These are phyloP conservation scores for Porites lutea DNA, from an alignment of 64 coral and sea anemone species.

Conservation along the genomic window DNA sequence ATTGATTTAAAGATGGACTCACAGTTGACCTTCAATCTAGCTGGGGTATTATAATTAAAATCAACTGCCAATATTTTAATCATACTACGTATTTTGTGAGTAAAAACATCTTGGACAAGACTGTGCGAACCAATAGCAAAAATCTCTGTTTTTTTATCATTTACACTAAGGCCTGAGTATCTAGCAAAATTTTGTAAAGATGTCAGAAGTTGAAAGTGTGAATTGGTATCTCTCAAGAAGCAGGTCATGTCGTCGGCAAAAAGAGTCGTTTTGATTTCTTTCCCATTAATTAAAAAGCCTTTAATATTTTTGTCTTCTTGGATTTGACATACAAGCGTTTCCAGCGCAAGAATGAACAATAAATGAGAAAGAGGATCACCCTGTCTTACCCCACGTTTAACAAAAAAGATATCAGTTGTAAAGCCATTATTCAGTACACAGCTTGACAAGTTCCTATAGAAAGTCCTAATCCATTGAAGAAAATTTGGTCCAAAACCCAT, in stretches of 20 bases:
- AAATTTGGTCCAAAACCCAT: neutral
- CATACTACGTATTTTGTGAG: neutral
- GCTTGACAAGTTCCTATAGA: no score
- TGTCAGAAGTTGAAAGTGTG: neutral
- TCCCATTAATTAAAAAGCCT: conserved; percentile 4
- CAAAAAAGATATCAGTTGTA: conserved; percentile 16
- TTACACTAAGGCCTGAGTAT: neutral
- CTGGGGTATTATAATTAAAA: no score
- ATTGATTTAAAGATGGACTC: no score
- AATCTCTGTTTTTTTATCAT: conserved; percentile 36
- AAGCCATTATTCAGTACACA: neutral
- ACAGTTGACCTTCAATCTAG: no score
- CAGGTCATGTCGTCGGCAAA: conserved; percentile 66
- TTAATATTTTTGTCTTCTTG: conserved; percentile 21
- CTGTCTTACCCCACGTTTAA: conserved; percentile 48
- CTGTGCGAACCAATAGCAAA: neutral
- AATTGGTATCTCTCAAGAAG: conserved; percentile 24
- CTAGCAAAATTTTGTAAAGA: neutral
- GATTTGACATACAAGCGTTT: conserved; percentile 34
- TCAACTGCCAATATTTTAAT: neutral
- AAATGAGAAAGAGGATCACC: conserved; percentile 57
- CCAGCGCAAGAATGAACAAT: conserved; percentile 49
- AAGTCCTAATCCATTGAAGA: neutral
- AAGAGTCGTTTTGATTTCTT: conserved; percentile 42
- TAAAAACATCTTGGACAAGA: neutral